phyloP scores from a whole-genome alignment of 2,888 invertebrate species.

The Chloromyia formosa region DNA sequence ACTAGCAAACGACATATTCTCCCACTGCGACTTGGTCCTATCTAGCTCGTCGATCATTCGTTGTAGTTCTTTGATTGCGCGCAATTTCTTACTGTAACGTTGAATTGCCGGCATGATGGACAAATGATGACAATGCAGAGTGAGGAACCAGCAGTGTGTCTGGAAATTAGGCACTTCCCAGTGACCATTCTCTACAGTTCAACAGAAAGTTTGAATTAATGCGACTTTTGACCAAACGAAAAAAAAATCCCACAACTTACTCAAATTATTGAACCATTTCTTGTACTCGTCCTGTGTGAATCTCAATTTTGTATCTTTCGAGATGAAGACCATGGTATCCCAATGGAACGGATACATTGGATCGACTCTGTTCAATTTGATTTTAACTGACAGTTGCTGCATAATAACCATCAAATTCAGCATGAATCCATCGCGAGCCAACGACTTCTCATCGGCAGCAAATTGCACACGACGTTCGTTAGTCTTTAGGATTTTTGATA shows the following conservation, averaged over 20 bases:
- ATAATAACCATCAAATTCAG: constrained; percentile 90
- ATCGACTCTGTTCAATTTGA: constrained; percentile 90
- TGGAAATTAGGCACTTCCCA: constrained; percentile 90
- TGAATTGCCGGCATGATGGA: constrained; percentile 89
- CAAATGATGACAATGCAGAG: constrained; percentile 92
- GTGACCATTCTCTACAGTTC: constrained; percentile 66
- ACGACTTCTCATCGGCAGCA: constrained; percentile 84
- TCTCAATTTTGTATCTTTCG: constrained; percentile 84
- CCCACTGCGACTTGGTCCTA: constrained; percentile 84
- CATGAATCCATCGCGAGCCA: constrained; percentile 96
- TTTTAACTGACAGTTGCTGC: constrained; percentile 88
- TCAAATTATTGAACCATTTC: constrained; percentile 75
- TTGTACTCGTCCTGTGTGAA: constrained; percentile 83
- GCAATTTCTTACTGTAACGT: constrained; percentile 79
- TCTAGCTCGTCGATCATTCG: constrained; percentile 86
- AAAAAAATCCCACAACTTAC: constrained; percentile 63
- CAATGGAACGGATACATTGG: constrained; percentile 89
- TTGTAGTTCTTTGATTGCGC: constrained; percentile 79
- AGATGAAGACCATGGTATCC: constrained; percentile 75
- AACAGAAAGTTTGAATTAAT: background rate
- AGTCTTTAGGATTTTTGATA: constrained; percentile 77
- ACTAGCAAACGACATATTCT: constrained; percentile 75
- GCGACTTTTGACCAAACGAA: background rate
- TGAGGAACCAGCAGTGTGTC: constrained; percentile 97
- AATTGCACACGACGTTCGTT: constrained; percentile 91